phyloP scores from a whole-genome alignment of 2,797 vertebrate genomes.

The Darevskia nairensis region DNA sequence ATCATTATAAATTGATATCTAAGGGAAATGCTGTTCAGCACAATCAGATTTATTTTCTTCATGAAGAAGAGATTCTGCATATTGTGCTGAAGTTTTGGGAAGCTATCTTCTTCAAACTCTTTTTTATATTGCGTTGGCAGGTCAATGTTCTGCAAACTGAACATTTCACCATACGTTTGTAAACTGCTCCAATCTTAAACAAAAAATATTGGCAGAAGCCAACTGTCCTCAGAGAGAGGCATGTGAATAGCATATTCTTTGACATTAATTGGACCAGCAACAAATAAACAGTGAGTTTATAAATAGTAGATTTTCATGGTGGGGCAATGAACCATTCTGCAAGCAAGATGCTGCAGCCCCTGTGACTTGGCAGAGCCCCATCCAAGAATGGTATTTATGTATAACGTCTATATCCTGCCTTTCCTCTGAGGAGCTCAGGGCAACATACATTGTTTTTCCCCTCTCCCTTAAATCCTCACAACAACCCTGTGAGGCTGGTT shows the following conservation, averaged over 20 bases:
- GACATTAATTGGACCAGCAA: neutral
- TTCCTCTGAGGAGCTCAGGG: neutral
- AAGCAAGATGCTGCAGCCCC: neutral
- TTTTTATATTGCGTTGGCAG: neutral
- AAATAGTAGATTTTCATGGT: neutral
- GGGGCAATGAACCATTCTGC: neutral
- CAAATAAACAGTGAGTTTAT: neutral
- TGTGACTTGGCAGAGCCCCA: neutral
- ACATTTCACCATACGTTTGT: neutral
- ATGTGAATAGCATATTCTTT: neutral
- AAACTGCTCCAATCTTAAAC: neutral
- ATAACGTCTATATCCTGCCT: neutral
- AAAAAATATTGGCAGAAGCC: neutral
- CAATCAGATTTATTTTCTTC: neutral
- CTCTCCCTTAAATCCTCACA: neutral
- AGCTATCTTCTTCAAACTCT: neutral
- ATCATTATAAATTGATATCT: slow-evolving; percentile 6
- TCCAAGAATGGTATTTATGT: neutral
- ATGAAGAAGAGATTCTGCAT: neutral
- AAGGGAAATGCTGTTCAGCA: slow-evolving; percentile 15
- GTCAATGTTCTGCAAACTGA: neutral
- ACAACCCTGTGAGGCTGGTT: neutral
- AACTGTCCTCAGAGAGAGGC: neutral
- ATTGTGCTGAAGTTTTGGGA: neutral
- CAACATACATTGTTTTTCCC: neutral